These are phyloP conservation scores for Agrotis ipsilon DNA, from an alignment of 2,888 invertebrate species.

Conservation along the genomic window DNA sequence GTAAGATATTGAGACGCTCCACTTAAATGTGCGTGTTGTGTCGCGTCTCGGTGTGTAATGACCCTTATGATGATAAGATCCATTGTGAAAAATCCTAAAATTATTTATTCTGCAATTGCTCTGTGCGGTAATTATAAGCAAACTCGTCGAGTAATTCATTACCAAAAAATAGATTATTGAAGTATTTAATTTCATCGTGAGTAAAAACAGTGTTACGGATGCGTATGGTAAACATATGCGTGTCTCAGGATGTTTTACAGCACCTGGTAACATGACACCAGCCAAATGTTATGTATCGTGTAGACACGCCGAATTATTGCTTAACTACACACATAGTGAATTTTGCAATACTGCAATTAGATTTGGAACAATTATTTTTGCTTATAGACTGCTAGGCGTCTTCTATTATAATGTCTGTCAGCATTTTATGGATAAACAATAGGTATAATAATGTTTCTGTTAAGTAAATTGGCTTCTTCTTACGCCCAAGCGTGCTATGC, in stretches of 20 bases:
- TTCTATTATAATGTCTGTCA: neutral
- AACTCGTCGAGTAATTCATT: neutral
- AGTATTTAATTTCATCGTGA: conserved; percentile 42
- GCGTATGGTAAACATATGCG: conserved; percentile 63
- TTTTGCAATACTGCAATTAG: neutral
- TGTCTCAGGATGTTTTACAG: conserved; percentile 63
- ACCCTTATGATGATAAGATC: too few relatives aligned
- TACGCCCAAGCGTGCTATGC: too few relatives aligned
- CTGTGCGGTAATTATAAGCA: too few relatives aligned
- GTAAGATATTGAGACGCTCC: too few relatives aligned
- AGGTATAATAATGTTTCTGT: neutral
- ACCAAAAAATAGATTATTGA: conserved; percentile 20
- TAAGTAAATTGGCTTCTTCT: too few relatives aligned
- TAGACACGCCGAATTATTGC: conserved; percentile 25
- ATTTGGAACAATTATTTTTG: neutral
- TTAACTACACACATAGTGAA: neutral
- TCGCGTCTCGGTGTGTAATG: too few relatives aligned
- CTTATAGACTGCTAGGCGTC: neutral
- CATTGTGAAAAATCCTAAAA: too few relatives aligned
- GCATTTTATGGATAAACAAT: neutral
- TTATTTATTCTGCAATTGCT: too few relatives aligned
- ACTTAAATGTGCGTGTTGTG: too few relatives aligned
- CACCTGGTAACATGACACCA: conserved; percentile 40
- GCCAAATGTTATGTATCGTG: neutral
- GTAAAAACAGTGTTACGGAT: conserved; percentile 53